A percentile compares a stretch with the other conserved stretches of the same genome.
Conservation (phyloP, 2,113 vertebrate genomes). For the Clarias magur region DNA sequence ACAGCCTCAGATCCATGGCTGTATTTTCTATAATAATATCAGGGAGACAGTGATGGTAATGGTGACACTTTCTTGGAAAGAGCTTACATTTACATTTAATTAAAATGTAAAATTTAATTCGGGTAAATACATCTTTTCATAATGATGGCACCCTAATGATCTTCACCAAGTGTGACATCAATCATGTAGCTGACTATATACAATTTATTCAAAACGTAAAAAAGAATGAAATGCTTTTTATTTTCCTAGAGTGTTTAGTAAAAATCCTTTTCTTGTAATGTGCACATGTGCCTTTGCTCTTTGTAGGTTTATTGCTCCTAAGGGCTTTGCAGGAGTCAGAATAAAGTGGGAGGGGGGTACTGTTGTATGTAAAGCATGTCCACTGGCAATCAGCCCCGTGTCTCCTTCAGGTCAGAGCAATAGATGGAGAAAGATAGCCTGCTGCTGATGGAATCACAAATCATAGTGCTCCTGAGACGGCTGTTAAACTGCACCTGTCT, state of each 20-base stretch:
- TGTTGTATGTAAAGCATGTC: conserved; percentile 57
- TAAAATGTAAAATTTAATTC: neutral
- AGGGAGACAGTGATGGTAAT: neutral
- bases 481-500: conserved; percentile 47
- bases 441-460: conserved; percentile 59
- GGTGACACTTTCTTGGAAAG: neutral
- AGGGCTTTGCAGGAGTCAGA: conserved; percentile 39
- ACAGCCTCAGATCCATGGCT: neutral
- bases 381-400: conserved; percentile 59
- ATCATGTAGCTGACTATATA: neutral
- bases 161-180: neutral
- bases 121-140: neutral
- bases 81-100: neutral
- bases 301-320: conserved; percentile 49
- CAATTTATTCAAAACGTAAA: neutral
- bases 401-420: conserved; percentile 59
- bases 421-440: conserved; percentile 59
- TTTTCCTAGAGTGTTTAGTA: neutral
- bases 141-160: neutral
- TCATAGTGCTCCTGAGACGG: conserved; percentile 46
- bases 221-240: neutral
- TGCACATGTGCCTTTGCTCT: conserved; percentile 45
- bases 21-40: neutral
- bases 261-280: conserved; percentile 38
- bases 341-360: neutral